Evolutionary conservation across 2,113 vertebrate genomes (phyloP).

Genomic region (Cyprinodon brontotheroides): DNA sequence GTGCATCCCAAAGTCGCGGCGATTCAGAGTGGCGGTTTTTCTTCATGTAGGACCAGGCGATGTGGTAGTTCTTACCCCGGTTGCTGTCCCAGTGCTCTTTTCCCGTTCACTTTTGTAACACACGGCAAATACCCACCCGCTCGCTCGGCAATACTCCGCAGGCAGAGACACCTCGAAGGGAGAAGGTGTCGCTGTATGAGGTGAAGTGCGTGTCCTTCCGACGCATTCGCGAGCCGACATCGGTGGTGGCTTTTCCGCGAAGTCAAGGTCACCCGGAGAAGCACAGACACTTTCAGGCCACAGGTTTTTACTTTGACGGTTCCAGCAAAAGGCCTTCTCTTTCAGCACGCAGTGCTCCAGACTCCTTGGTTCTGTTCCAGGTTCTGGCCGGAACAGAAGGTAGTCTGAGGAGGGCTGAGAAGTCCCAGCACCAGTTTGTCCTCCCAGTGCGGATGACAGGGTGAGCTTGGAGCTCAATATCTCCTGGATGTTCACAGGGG

Average conservation of each 20-base stretch:
- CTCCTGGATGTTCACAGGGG: constrained; percentile 82
- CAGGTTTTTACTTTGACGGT: constrained; percentile 90
- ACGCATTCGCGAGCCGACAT: constrained; percentile 86
- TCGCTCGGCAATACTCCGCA: constrained; percentile 74
- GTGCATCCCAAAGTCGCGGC: constrained; percentile 76
- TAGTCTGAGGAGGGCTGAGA: constrained; percentile 91
- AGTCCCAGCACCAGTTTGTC: constrained; percentile 87
- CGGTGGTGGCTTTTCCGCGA: constrained; percentile 88
- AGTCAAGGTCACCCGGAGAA: constrained; percentile 91
- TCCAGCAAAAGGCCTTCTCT: constrained; percentile 82
- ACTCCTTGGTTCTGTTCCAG: constrained; percentile 83
- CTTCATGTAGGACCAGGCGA: constrained; percentile 77
- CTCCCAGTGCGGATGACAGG: constrained; percentile 70
- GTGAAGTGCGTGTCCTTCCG: constrained; percentile 84
- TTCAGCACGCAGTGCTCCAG: constrained; percentile 91
- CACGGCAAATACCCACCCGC: constrained; percentile 89
- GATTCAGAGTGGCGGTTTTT: constrained; percentile 44
- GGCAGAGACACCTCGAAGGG: constrained; percentile 87
- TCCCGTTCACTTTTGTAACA: constrained; percentile 83
- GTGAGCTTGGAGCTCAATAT: constrained; percentile 81
- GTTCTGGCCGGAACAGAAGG: constrained; percentile 85
- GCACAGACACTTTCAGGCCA: constrained; percentile 90
- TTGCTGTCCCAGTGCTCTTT: constrained; percentile 93
- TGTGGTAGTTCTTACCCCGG: constrained; percentile 88
- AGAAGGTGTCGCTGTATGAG: constrained; percentile 90